These are phyloP conservation scores for Agrilus planipennis DNA, from an alignment of 1,140 invertebrate species.

Conservation along the genomic window DNA sequence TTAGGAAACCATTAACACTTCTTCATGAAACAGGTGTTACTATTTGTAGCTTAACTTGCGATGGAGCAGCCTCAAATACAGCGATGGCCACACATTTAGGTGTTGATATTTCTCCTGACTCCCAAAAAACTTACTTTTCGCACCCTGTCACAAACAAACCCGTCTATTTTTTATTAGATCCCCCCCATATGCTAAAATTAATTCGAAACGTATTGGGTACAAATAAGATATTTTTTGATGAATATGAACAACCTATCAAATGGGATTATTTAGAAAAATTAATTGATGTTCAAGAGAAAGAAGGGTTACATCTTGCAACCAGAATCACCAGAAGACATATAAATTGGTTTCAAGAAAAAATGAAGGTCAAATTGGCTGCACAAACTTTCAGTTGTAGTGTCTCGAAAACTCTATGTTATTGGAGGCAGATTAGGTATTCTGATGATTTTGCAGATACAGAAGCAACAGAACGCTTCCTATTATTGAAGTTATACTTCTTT, in stretches of 20 bases:
- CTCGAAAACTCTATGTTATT: slow-evolving; percentile 15
- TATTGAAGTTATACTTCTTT: too few relatives aligned
- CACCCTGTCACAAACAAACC: slow-evolving; percentile 7
- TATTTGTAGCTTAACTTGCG: slow-evolving; percentile 25
- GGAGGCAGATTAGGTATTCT: slow-evolving; percentile 4
- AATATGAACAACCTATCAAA: slow-evolving; percentile 7
- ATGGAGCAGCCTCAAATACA: slow-evolving; percentile 24
- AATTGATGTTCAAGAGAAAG: slow-evolving; percentile 12
- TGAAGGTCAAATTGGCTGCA: slow-evolving; percentile 26
- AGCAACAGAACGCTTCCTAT: slow-evolving; percentile 21
- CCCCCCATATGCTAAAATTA: slow-evolving; percentile 14
- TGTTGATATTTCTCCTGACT: slow-evolving; percentile 9
- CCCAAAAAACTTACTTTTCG: slow-evolving; percentile 5
- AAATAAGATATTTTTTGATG: slow-evolving; percentile 2
- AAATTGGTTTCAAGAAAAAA: slow-evolving; percentile 20
- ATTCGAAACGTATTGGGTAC: slow-evolving; percentile 11
- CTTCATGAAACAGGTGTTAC: slow-evolving; percentile 17
- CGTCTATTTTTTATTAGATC: slow-evolving; percentile 10
- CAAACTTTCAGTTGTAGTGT: slow-evolving; percentile 24
- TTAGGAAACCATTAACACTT: slow-evolving; percentile 17
- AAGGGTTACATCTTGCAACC: slow-evolving; percentile 18
- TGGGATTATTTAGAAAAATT: slow-evolving; percentile 14
- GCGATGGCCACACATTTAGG: slow-evolving; percentile 17
- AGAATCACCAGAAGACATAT: slow-evolving; percentile 21
- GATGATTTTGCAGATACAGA: slow-evolving; percentile 17